phyloP scores from a whole-genome alignment of 2,888 invertebrate species.

The Antheraea yamamai region DNA sequence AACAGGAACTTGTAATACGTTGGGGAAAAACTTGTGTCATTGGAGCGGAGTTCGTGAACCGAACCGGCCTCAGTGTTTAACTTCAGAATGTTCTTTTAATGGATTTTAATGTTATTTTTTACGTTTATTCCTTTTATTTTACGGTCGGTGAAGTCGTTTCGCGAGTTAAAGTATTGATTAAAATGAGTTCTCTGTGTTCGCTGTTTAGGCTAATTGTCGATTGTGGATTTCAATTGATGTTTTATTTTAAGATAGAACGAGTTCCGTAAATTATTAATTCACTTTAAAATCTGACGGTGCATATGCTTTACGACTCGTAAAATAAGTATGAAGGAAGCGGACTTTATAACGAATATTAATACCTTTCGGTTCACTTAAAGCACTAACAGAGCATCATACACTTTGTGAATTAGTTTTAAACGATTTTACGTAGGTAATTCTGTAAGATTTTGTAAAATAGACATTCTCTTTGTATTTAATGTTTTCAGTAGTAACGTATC shows the following conservation, averaged over 20 bases:
- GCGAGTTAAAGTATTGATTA: background rate
- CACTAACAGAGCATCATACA: too few species aligned
- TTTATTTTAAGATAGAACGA: background rate
- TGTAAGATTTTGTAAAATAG: too few species aligned
- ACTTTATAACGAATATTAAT: too few species aligned
- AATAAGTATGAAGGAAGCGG: too few species aligned
- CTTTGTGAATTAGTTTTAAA: too few species aligned
- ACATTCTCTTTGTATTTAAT: too few species aligned
- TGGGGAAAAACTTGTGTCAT: slow-evolving; percentile 36
- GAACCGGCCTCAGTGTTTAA: slow-evolving; percentile 23
- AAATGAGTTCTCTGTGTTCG: background rate
- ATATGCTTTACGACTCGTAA: too few species aligned
- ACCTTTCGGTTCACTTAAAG: too few species aligned
- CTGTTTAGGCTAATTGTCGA: background rate
- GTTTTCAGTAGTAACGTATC: too few species aligned
- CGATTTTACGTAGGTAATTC: too few species aligned
- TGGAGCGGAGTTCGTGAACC: slow-evolving; percentile 13
- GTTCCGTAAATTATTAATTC: background rate
- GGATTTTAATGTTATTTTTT: slow-evolving; percentile 29
- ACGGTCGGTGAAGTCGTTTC: background rate
- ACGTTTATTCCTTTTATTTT: slow-evolving; percentile 23
- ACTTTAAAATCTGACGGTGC: too few species aligned
- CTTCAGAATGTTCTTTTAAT: slow-evolving; percentile 31
- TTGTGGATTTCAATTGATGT: background rate
- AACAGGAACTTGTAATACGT: slow-evolving; percentile 41